A percentile compares a stretch with the other conserved stretches of the same genome.
Evolutionary conservation across 2,113 vertebrate genomes (phyloP).

Genomic region (Oceanites oceanicus): DNA sequence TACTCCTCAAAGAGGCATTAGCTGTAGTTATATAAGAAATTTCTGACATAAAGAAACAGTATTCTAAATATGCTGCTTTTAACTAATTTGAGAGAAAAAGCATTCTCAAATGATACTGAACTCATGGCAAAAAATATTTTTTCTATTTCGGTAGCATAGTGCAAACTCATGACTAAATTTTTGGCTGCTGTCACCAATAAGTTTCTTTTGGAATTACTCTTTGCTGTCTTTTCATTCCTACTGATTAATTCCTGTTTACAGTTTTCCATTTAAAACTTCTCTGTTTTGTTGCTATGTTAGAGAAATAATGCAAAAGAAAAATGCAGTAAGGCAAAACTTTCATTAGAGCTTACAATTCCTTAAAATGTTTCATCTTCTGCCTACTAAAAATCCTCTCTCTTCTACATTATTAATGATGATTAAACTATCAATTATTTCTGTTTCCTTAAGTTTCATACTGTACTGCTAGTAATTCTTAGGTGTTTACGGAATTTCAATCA

Average conservation of each 20-base stretch:
- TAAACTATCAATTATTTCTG: neutral
- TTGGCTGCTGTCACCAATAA: neutral
- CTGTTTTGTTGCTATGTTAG: neutral
- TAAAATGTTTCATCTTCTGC: neutral
- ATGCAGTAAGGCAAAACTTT: neutral
- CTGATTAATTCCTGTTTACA: neutral
- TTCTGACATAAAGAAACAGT: neutral
- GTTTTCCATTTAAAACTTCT: neutral
- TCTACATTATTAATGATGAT: neutral
- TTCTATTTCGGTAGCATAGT: neutral
- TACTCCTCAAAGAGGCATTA: neutral
- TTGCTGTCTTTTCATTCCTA: neutral
- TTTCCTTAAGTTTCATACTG: neutral
- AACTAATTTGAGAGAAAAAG: neutral
- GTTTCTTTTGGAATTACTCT: neutral
- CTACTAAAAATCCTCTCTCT: neutral
- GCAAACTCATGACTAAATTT: slow-evolving; percentile 28
- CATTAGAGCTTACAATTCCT: neutral
- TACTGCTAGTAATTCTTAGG: neutral
- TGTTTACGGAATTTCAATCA: neutral
- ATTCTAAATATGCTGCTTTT: neutral
- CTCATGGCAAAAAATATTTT: neutral
- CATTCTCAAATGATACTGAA: neutral
- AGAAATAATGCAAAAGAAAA: neutral
- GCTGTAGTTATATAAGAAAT: neutral